Evolutionary conservation across 1,140 invertebrate species (phyloP), one percentile per base, ranked within the genome.

Genomic region (Solenopsis fugax): DNA sequence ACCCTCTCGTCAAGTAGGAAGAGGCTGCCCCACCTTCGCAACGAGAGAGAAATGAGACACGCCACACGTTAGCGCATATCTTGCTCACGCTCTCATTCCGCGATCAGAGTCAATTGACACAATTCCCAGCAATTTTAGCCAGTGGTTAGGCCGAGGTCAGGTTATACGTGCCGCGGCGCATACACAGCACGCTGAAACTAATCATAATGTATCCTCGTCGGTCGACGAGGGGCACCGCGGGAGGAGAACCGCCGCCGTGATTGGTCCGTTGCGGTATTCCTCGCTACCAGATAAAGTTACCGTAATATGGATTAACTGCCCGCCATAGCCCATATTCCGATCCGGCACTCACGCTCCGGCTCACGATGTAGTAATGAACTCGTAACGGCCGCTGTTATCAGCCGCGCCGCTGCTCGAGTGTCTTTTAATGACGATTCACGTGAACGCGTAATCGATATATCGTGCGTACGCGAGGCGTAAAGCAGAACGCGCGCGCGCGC

Each of bases 211-310:
- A 91, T 91, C 90, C 85, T 85, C 90, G 58, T 90, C 89, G 89
- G 62, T 69, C 37, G 67, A 54, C 50, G 64, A 58, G 58, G 56
- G 56, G 75, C 41, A 86, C 54, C 82, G 73, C 73, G 60, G 78
- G 82, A 29, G 72, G 69, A 65, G 78, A 64, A 60, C 54, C 73
- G 76, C 77, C 56, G 84, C 84, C 89, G 72, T 87, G 90, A 91
- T 91, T 91, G 90, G 90, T 89, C 89, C 87, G 89, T 58, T 91
- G 90, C 87, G 90, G 90, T 91, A 91, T 91, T 90, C 87, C 90
- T 87, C 78, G 85, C 75, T 87, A 87, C 87, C 87, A 86, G 90
- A 91, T 91, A 91, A 91, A 91, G 89, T 91, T 91, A 91, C 89
- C 87, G 89, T 91, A 91, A 91, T 91, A 89, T 89, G 89, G 87